Conservation (phyloP, 64 coral and sea anemone species). For the Catalaphyllia jardinei region DNA sequence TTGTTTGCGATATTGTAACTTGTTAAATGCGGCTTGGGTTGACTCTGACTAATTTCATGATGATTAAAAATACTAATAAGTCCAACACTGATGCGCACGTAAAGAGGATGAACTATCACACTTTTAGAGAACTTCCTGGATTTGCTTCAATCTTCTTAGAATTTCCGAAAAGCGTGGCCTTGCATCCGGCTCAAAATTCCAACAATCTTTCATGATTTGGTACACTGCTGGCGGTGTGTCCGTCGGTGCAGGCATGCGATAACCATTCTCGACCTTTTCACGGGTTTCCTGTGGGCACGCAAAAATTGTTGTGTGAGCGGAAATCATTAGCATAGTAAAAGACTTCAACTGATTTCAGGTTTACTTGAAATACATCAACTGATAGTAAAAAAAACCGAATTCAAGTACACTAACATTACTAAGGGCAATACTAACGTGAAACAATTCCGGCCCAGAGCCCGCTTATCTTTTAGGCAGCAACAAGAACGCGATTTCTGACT, state of each 20-base stretch:
- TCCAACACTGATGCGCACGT: background rate
- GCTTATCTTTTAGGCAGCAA: no score
- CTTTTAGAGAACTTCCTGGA: conserved; percentile 21
- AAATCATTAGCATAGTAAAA: background rate
- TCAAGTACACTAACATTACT: no score
- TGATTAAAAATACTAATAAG: no score
- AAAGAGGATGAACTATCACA: background rate
- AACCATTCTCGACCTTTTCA: conserved; percentile 87
- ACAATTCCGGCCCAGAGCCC: no score
- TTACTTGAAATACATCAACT: no score
- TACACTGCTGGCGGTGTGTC: conserved; percentile 84
- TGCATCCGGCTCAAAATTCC: conserved; percentile 55
- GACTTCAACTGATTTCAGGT: no score
- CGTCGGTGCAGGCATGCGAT: conserved; percentile 90
- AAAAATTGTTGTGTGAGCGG: background rate
- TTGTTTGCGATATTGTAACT: no score
- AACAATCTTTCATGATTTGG: conserved; percentile 94
- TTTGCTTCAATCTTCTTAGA: conserved; percentile 73
- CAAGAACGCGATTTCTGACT: no score
- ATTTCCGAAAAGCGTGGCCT: conserved; percentile 79
- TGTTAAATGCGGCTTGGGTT: no score
- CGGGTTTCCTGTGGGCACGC: conserved; percentile 69
- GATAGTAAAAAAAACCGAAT: no score
- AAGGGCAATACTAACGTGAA: no score
- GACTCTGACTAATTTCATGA: no score